Conservation (phyloP, 2,888 invertebrate species). For the Sphinx pinastri region DNA sequence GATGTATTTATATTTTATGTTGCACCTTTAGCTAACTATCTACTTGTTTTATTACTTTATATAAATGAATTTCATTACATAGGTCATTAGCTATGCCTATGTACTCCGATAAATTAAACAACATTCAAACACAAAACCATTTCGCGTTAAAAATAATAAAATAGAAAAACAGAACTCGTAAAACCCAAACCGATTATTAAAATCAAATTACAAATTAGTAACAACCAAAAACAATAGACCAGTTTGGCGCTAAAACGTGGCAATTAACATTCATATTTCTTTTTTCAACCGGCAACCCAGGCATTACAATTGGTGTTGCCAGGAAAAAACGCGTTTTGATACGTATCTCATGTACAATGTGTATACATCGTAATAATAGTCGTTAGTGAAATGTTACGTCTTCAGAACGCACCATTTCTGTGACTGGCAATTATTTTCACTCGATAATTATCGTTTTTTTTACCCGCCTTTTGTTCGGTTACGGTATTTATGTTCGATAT, state of each 20-base stretch:
- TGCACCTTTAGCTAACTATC: too few relatives aligned
- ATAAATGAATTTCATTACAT: background rate
- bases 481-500: conserved; percentile 20
- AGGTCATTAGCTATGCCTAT: background rate
- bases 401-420: conserved; percentile 23
- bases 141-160: conserved; percentile 17
- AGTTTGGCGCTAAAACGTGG: conserved; percentile 62
- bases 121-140: conserved; percentile 27
- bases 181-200: conserved; percentile 59
- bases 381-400: conserved; percentile 24
- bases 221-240: conserved; percentile 64
- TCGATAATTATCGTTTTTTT: conserved; percentile 55
- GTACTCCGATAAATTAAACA: conserved; percentile 13
- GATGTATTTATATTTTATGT: too few relatives aligned
- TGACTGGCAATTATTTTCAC: conserved; percentile 65
- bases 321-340: conserved; percentile 25
- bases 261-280: conserved; percentile 78
- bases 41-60: background rate
- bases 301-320: conserved; percentile 29
- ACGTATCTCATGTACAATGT: conserved; percentile 28
- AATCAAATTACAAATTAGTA: conserved; percentile 58
- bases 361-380: conserved; percentile 25
- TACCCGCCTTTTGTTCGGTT: conserved; percentile 21
- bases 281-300: conserved; percentile 66
- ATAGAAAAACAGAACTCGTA: conserved; percentile 30